Evolutionary conservation across 2,113 vertebrate species (phyloP).

Genomic region (Silurus meridionalis): DNA sequence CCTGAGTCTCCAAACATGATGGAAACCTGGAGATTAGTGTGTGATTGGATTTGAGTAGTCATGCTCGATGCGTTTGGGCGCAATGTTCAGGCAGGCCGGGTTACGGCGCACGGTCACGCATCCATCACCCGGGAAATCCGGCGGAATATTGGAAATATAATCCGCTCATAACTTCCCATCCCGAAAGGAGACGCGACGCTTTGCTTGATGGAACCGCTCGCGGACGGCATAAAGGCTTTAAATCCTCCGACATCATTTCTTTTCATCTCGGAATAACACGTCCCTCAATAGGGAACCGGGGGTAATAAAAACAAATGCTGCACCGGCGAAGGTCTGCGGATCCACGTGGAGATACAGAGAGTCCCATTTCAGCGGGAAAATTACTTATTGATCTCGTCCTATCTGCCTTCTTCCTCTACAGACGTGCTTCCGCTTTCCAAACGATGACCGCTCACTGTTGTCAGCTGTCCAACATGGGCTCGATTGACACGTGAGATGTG

Average conservation of each 20-base stretch:
- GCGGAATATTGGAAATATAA: conserved; percentile 39
- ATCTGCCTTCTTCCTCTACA: not conserved
- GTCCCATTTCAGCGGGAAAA: conserved; percentile 46
- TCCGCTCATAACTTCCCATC: conserved; percentile 15
- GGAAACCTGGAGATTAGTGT: conserved; percentile 20
- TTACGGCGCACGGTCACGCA: not conserved
- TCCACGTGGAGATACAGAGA: conserved; percentile 23
- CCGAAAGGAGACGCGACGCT: not conserved
- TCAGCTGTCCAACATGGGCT: conserved; percentile 13
- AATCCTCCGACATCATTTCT: conserved; percentile 4
- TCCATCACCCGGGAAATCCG: conserved; percentile 14
- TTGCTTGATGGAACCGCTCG: not conserved
- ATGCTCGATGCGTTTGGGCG: not conserved
- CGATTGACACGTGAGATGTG: not conserved
- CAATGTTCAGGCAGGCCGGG: conserved; percentile 8
- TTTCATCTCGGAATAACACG: not conserved
- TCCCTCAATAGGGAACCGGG: not conserved
- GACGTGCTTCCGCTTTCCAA: conserved; percentile 5
- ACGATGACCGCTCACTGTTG: not conserved
- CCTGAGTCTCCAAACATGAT: conserved; percentile 25
- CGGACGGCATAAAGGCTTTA: not conserved
- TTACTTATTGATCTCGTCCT: conserved; percentile 48
- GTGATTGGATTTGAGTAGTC: conserved; percentile 34
- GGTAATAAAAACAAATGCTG: conserved; percentile 23
- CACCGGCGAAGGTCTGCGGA: not conserved